A percentile compares a stretch with the other conserved stretches of the same genome.
phyloP scores from a whole-genome alignment of 2,888 invertebrate genomes.

The Torymus tubicola region DNA sequence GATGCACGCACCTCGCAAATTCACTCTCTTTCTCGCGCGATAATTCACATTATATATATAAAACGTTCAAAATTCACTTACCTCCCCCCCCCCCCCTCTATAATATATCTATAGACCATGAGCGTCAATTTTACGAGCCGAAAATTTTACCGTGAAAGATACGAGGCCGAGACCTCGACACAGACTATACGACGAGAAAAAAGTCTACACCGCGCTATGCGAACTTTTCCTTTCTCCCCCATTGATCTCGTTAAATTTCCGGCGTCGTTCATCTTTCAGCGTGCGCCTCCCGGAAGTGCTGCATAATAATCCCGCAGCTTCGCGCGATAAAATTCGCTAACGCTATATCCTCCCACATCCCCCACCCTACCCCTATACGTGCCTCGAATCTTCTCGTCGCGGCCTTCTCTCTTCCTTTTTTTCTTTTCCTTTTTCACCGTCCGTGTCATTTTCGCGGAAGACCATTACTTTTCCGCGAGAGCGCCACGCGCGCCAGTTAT shows the following conservation, averaged over 20 bases:
- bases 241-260: conserved; percentile 53
- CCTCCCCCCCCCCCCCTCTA: too few relatives aligned
- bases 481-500: conserved; percentile 16
- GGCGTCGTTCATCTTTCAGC: conserved; percentile 42
- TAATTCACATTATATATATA: background rate
- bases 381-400: conserved; percentile 6
- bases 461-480: conserved; percentile 37
- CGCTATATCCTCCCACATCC: background rate
- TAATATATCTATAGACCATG: background rate
- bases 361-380: background rate
- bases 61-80: conserved; percentile 13
- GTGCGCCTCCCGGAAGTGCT: conserved; percentile 17
- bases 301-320: conserved; percentile 42
- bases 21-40: too few relatives aligned
- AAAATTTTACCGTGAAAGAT: background rate
- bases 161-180: background rate
- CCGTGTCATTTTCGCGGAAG: conserved; percentile 37
- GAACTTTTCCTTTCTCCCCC: conserved; percentile 39
- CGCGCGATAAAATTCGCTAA: conserved; percentile 39
- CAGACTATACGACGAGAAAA: background rate
- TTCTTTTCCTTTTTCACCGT: background rate
- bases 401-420: background rate
- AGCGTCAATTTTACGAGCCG: background rate
- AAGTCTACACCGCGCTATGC: background rate
- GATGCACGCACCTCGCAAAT: too few relatives aligned